These are phyloP conservation scores for Scatophagus argus DNA, from an alignment of 2,113 vertebrate species.

Conservation along the genomic window DNA sequence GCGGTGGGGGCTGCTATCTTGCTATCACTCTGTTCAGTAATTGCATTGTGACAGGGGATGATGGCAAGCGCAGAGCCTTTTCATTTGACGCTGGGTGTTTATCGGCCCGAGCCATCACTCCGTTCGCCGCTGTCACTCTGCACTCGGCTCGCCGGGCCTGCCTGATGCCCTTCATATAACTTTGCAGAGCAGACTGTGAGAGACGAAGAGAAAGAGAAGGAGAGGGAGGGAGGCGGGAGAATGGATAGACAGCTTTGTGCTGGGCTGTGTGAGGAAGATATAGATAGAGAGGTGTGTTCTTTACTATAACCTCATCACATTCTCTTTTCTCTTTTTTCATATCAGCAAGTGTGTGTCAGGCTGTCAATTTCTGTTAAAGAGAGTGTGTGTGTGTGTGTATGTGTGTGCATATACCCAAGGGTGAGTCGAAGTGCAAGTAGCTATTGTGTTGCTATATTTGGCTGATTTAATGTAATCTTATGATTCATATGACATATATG, in stretches of 20 bases:
- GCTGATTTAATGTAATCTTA: conserved; percentile 88
- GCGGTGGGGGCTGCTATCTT: conserved; percentile 99
- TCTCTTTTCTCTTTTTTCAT: conserved; percentile 66
- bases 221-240: conserved; percentile 55
- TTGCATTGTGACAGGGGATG: conserved; percentile 99
- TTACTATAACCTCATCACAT: conserved; percentile 66
- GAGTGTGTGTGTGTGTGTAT: conserved; percentile 15
- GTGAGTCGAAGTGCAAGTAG: conserved; percentile 72
- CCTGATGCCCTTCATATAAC: conserved; percentile 99
- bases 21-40: conserved; percentile 99
- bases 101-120: conserved; percentile 99
- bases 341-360: conserved; percentile 69
- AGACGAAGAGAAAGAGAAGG: conserved; percentile 50
- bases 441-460: conserved; percentile 77
- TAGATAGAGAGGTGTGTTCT: conserved; percentile 75
- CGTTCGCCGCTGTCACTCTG: conserved; percentile 99
- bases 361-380: conserved; percentile 71
- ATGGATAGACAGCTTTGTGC: conserved; percentile 68
- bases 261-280: conserved; percentile 60
- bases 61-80: conserved; percentile 99
- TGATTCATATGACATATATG: conserved; percentile 86
- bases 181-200: conserved; percentile 92
- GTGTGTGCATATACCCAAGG: conserved; percentile 23
- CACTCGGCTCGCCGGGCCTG: conserved; percentile 98
- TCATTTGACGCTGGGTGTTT: conserved; percentile 99